Conservation (phyloP, 92 coral and sea anemone species). For the Paragorgia papillata region DNA sequence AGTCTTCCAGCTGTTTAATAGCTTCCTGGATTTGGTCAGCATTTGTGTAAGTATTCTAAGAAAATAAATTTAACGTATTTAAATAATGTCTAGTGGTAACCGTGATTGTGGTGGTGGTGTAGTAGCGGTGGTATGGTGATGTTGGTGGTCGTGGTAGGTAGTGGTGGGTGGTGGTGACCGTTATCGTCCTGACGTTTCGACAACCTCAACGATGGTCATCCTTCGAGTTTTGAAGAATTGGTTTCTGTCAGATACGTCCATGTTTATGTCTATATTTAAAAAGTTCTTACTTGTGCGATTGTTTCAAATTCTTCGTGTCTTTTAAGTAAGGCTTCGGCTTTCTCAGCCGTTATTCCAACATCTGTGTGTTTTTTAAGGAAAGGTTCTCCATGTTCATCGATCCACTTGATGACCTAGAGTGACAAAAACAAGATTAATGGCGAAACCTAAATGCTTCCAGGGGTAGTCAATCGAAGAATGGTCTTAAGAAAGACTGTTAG, state of each 20-base stretch:
- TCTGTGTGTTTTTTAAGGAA: constrained; percentile 94
- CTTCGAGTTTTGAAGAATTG: background rate
- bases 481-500: background rate
- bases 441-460: too few species aligned
- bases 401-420: constrained; percentile 87
- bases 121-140: too few species aligned
- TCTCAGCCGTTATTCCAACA: constrained; percentile 89
- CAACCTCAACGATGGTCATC: too few species aligned
- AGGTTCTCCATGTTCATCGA: constrained; percentile 97
- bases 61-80: constrained; percentile 46
- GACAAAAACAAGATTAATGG: background rate
- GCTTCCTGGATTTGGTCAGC: constrained; percentile 95
- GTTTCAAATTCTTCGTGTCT: constrained; percentile 96
- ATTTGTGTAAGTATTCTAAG: constrained; percentile 98
- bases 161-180: too few species aligned
- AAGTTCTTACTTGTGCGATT: constrained; percentile 95
- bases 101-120: too few species aligned
- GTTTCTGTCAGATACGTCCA: too few species aligned
- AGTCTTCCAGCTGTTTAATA: constrained; percentile 81
- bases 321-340: constrained; percentile 90
- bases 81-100: too few species aligned
- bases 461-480: too few species aligned
- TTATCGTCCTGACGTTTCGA: too few species aligned
- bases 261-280: too few species aligned
- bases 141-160: too few species aligned